These are phyloP conservation scores for Pelobates fuscus DNA, from an alignment of 2,113 vertebrate species.

Conservation along the genomic window DNA sequence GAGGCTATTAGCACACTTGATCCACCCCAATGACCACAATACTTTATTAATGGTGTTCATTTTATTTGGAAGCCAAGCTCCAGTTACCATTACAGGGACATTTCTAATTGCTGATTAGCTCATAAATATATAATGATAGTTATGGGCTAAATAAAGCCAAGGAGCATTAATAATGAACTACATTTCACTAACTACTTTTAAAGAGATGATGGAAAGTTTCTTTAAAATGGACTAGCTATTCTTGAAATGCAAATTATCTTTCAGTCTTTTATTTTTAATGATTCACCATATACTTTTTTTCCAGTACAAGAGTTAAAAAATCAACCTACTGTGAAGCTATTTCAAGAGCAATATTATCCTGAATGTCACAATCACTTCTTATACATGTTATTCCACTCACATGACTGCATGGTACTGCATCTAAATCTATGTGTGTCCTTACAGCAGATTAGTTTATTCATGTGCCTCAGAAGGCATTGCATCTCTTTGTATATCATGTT, in stretches of 20 bases:
- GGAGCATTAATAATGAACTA: slow-evolving; percentile 73
- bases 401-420: slow-evolving; percentile 16
- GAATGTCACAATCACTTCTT: slow-evolving; percentile 33
- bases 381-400: slow-evolving; percentile 16
- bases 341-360: slow-evolving; percentile 32
- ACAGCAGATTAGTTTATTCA: not conserved
- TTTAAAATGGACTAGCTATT: slow-evolving; percentile 61
- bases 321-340: slow-evolving; percentile 22
- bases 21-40: slow-evolving; percentile 77
- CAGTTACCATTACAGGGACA: slow-evolving; percentile 82
- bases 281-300: slow-evolving; percentile 49
- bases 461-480: too few relatives aligned
- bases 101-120: slow-evolving; percentile 80
- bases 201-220: slow-evolving; percentile 56
- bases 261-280: slow-evolving; percentile 67
- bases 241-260: slow-evolving; percentile 67
- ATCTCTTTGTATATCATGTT: too few relatives aligned
- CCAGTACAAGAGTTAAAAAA: slow-evolving; percentile 38
- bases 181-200: slow-evolving; percentile 58
- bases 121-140: slow-evolving; percentile 81
- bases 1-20: slow-evolving; percentile 79
- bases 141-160: slow-evolving; percentile 69
- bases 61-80: slow-evolving; percentile 74
- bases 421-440: slow-evolving; percentile 17
- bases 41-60: slow-evolving; percentile 70